Conservation (phyloP, 1,140 invertebrate species). For the Tetraneura akinire region DNA sequence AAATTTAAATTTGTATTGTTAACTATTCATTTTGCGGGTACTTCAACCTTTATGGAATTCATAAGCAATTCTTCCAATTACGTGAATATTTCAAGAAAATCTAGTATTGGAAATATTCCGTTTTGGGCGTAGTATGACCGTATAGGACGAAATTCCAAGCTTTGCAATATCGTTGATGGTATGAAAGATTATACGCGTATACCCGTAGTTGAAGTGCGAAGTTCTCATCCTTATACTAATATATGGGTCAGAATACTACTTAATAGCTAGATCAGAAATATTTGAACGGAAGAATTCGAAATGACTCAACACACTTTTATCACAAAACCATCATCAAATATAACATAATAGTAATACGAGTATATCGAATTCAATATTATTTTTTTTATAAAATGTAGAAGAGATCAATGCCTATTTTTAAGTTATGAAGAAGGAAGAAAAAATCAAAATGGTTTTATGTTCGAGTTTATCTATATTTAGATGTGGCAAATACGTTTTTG, state of each 20-base stretch:
- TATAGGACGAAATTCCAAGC: not conserved
- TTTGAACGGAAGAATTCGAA: slow-evolving; percentile 6
- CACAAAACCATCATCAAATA: not conserved
- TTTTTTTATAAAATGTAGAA: no score
- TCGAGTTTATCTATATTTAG: no score
- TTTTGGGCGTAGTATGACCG: not conserved
- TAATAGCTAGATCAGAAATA: slow-evolving; percentile 6
- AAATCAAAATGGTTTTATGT: no score
- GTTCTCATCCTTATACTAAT: not conserved
- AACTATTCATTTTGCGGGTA: not conserved
- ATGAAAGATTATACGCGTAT: slow-evolving; percentile 31
- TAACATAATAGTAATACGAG: not conserved
- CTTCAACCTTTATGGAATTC: slow-evolving; percentile 11
- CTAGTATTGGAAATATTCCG: not conserved
- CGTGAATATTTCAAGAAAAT: not conserved
- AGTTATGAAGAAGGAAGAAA: no score
- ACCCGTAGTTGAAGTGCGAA: not conserved
- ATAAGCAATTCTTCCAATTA: not conserved
- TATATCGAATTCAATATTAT: no score
- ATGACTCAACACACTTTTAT: not conserved
- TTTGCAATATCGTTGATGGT: not conserved
- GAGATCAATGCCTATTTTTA: no score
- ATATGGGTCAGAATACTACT: not conserved
- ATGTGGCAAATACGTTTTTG: no score
- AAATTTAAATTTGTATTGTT: not conserved